Conservation (phyloP, 2,797 vertebrate genomes). For the Gambusia yucatana region DNA sequence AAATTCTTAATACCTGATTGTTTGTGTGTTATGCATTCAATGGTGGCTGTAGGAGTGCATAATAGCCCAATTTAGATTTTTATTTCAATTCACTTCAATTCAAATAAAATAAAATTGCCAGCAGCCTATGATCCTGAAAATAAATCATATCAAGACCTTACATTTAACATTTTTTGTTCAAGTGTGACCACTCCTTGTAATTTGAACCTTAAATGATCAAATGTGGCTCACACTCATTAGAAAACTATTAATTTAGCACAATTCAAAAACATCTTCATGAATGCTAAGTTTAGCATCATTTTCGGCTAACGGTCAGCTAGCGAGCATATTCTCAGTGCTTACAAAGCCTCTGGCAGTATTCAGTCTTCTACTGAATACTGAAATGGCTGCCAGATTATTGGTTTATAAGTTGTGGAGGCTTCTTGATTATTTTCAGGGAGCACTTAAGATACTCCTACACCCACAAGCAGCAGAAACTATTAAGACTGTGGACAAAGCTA, state of each 20-base stretch:
- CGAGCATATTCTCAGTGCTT: background rate
- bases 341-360: background rate
- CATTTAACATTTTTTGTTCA: background rate
- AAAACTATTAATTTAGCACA: background rate
- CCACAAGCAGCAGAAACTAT: background rate
- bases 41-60: background rate
- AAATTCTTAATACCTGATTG: background rate
- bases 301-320: background rate
- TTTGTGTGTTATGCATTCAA: background rate
- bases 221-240: background rate
- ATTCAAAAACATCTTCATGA: background rate
- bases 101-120: background rate
- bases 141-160: background rate
- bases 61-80: background rate
- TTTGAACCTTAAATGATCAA: background rate
- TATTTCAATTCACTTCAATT: background rate
- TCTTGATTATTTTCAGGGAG: background rate
- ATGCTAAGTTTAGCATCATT: background rate
- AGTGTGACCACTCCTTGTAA: background rate
- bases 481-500: background rate
- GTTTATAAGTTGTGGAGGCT: background rate
- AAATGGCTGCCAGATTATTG: background rate
- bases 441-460: background rate
- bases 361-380: background rate
- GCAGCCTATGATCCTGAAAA: background rate